These are phyloP conservation scores for Drosophila miranda DNA, from an alignment of 1,140 invertebrate genomes.

Conservation along the genomic window DNA sequence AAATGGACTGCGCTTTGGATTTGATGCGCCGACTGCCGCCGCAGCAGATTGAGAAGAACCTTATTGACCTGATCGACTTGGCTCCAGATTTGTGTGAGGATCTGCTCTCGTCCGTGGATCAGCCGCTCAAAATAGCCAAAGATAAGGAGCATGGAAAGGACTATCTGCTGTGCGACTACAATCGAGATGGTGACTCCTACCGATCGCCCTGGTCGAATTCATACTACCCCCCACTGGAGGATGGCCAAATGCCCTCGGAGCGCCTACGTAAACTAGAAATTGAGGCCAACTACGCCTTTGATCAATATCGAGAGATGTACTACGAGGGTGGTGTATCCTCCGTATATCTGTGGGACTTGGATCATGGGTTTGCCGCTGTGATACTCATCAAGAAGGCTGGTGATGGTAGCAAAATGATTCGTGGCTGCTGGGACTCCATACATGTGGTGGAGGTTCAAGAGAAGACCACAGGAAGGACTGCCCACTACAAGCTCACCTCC, in stretches of 20 bases:
- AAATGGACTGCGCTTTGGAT: constrained; percentile 99
- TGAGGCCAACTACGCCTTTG: constrained; percentile 99
- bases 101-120: constrained; percentile 98
- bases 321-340: constrained; percentile 99
- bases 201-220: constrained; percentile 99
- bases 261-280: constrained; percentile 97
- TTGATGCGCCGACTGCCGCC: constrained; percentile 99
- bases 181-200: constrained; percentile 99
- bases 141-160: constrained; percentile 97
- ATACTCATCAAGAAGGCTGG: constrained; percentile 99
- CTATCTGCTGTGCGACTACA: constrained; percentile 99
- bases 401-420: constrained; percentile 97
- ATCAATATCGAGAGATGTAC: constrained; percentile 99
- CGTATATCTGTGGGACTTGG: constrained; percentile 99
- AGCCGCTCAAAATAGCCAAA: constrained; percentile 98
- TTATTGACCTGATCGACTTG: constrained; percentile 98
- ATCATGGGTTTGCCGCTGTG: constrained; percentile 99
- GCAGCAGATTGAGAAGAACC: constrained; percentile 99
- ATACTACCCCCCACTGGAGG: constrained; percentile 98
- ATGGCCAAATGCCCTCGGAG: constrained; percentile 99
- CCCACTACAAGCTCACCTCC: constrained; percentile 99
- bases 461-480: constrained; percentile 95
- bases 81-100: constrained; percentile 98
- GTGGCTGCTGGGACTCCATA: constrained; percentile 99
- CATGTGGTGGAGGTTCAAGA: constrained; percentile 99